Base-by-base conservation (phyloP, 2,797 vertebrate genomes). In the Ceryle rudis region DNA sequence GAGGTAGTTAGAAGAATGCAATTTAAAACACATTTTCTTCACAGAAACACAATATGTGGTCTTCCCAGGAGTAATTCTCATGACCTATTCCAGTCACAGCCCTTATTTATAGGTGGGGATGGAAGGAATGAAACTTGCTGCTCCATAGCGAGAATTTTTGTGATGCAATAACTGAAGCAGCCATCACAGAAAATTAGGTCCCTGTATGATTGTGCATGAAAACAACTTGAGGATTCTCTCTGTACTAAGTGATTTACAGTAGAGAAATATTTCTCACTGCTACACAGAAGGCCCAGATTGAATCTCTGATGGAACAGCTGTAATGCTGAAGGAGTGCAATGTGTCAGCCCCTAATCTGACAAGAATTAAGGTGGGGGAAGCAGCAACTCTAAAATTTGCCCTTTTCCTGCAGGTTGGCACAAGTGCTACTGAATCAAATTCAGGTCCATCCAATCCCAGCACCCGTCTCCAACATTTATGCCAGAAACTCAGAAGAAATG, bases 11-110 rank as follows among this genome's bases (percentile, higher is more conserved):
- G 73, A 86, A 85, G 62, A 86, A 93, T 65, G 73, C 82, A 91
- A 94, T 97, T 95, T 86, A 91, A 94, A 93, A 23, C 62, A 81
- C 62, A 58, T 95, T 91, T 95, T 61, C 86, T 83, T 81, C 33
- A 9, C 77, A 65, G 80, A 86, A 96, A 95, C 42, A 81, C 1
- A 0, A 42, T 90, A 86, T 51, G 73, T 23, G 61, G 35, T 33
- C 66, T 70, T 88, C 90, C 86, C 96, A 83, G 75, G 72, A 94
- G 90, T 71, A 86, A 12, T 82, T 46, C 75, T 86, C 61, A 5
- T 28, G 90, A 18, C 90, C 87, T 64, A 5, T 90, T 93, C 88
- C 73, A 94, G 80, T 90, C 90, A 78, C 62, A 81, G 4, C 37
- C 70, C 49, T 92, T 95, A 93, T 94, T 95, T 92, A 94, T 78